phyloP scores from a whole-genome alignment of 2,888 invertebrate species.

The Hoplodrina ambigua region DNA sequence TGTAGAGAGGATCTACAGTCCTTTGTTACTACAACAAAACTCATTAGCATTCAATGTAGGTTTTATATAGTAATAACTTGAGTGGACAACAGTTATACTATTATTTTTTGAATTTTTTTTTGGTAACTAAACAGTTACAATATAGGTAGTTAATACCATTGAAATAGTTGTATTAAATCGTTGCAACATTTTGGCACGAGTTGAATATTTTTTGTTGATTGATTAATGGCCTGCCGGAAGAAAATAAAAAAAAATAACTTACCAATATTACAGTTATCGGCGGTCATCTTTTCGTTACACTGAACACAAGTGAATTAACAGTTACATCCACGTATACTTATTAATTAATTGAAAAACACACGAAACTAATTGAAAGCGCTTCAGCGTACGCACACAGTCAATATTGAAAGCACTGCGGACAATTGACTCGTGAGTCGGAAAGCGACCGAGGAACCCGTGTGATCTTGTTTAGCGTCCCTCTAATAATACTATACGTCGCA shows the following conservation, averaged over 20 bases:
- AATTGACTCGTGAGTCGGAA: constrained; percentile 64
- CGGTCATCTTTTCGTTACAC: constrained; percentile 68
- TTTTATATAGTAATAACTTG: constrained; percentile 6
- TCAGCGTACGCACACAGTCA: constrained; percentile 63
- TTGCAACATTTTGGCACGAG: too few species aligned
- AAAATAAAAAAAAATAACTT: constrained; percentile 57
- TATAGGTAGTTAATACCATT: too few species aligned
- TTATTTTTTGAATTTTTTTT: not conserved
- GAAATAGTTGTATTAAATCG: too few species aligned
- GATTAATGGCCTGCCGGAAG: not conserved
- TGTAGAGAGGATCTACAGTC: constrained; percentile 2
- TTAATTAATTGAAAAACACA: constrained; percentile 52
- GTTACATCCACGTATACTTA: constrained; percentile 55
- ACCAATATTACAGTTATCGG: constrained; percentile 69
- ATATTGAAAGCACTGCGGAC: constrained; percentile 69
- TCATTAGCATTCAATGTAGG: constrained; percentile 16
- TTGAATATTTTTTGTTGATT: too few species aligned
- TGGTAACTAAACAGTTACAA: not conserved
- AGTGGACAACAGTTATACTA: not conserved
- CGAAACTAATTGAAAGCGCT: constrained; percentile 51
- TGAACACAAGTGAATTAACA: constrained; percentile 49
- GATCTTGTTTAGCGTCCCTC: constrained; percentile 78
- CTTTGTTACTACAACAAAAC: constrained; percentile 34
- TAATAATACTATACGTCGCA: constrained; percentile 85
- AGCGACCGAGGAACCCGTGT: constrained; percentile 73